These are phyloP conservation scores for Synergus itoensis DNA, from an alignment of 2,888 invertebrate genomes.

Conservation along the genomic window DNA sequence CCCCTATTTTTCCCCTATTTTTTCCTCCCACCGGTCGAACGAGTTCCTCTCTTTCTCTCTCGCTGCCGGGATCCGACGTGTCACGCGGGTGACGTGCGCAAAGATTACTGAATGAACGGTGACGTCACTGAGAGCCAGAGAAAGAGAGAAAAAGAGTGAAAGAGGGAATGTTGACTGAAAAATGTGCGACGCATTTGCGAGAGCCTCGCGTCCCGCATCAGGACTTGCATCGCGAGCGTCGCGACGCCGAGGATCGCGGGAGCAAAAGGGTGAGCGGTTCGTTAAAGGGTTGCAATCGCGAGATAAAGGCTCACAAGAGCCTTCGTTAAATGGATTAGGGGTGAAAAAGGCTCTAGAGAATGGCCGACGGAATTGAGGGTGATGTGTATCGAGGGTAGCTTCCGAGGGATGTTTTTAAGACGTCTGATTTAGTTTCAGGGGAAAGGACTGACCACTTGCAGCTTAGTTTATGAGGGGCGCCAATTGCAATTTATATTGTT, in stretches of 20 bases:
- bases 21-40: constrained; percentile 72
- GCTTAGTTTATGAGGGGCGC: neutral
- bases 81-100: constrained; percentile 74
- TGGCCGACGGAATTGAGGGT: constrained; percentile 48
- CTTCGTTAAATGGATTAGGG: constrained; percentile 66
- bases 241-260: constrained; percentile 51
- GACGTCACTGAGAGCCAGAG: constrained; percentile 71
- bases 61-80: constrained; percentile 62
- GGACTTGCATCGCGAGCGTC: constrained; percentile 40
- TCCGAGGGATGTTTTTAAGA: constrained; percentile 50
- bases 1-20: constrained; percentile 74
- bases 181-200: constrained; percentile 44
- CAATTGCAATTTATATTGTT: neutral
- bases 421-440: constrained; percentile 48
- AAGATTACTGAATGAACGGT: constrained; percentile 78
- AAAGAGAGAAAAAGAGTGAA: constrained; percentile 46
- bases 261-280: constrained; percentile 52
- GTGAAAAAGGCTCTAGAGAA: constrained; percentile 49
- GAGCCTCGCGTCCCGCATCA: constrained; percentile 25
- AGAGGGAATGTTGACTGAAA: constrained; percentile 47
- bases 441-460: constrained; percentile 16
- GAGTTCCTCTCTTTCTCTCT: constrained; percentile 61
- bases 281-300: constrained; percentile 56
- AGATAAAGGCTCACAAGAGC: constrained; percentile 61
- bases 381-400: constrained; percentile 45